phyloP scores from a whole-genome alignment of 2,888 invertebrate species.

The Mimas tiliae region DNA sequence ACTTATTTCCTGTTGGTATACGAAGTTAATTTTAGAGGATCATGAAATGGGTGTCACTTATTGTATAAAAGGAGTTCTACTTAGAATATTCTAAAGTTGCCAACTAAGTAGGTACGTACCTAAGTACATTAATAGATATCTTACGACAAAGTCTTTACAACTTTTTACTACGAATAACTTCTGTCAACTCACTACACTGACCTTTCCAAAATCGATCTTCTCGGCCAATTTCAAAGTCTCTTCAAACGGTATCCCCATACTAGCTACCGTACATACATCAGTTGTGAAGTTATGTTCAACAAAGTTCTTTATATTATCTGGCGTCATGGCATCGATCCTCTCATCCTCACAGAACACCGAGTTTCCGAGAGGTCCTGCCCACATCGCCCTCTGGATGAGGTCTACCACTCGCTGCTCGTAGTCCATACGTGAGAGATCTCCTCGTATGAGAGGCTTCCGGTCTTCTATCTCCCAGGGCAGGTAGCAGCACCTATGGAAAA shows the following conservation, averaged over 20 bases:
- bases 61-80: too few species aligned
- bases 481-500: conserved; percentile 65
- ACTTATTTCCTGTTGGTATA: too few species aligned
- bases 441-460: conserved; percentile 51
- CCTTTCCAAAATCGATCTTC: conserved; percentile 48
- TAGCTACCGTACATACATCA: conserved; percentile 59
- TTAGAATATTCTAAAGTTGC: too few species aligned
- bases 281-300: conserved; percentile 50
- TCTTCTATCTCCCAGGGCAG: conserved; percentile 64
- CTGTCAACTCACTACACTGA: conserved; percentile 33
- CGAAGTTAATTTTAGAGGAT: too few species aligned
- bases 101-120: too few species aligned
- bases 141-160: too few species aligned
- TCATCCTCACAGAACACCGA: conserved; percentile 63
- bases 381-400: conserved; percentile 65
- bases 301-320: conserved; percentile 47
- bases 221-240: conserved; percentile 66
- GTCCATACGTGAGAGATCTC: conserved; percentile 53
- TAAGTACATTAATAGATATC: too few species aligned
- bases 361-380: conserved; percentile 63
- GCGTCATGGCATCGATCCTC: conserved; percentile 54
- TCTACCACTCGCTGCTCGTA: conserved; percentile 64
- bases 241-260: conserved; percentile 66
- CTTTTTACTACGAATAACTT: too few species aligned
- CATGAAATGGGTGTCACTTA: too few species aligned